Evolutionary conservation across 2,888 invertebrate genomes (phyloP).

Genomic region (Drosophila nr. fundita): DNA sequence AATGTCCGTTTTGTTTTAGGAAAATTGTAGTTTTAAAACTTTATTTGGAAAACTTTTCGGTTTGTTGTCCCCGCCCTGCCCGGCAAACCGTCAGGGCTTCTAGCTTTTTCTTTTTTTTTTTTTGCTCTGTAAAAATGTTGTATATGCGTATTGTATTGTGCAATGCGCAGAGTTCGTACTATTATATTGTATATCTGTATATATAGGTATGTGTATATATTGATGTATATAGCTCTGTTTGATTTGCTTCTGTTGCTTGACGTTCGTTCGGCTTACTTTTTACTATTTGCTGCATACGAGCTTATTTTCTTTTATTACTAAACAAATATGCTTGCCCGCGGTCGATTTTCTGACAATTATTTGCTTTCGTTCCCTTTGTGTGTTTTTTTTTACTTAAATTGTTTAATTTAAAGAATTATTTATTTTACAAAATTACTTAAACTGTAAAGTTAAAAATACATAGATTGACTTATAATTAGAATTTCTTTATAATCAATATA

Average conservation of each 20-base stretch:
- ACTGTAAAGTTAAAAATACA: slow-evolving; percentile 71
- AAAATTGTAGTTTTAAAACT: slow-evolving; percentile 81
- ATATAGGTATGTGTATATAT: slow-evolving; percentile 57
- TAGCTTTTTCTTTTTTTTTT: slow-evolving; percentile 37
- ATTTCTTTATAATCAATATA: slow-evolving; percentile 71
- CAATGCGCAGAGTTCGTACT: slow-evolving; percentile 65
- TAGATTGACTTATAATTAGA: slow-evolving; percentile 73
- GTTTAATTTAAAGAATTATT: slow-evolving; percentile 74
- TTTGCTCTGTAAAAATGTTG: slow-evolving; percentile 79
- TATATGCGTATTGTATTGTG: slow-evolving; percentile 68
- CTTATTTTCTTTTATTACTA: slow-evolving; percentile 22
- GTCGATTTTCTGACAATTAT: slow-evolving; percentile 52
- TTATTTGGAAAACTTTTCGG: slow-evolving; percentile 83
- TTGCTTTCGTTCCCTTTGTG: slow-evolving; percentile 42
- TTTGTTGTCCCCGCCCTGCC: slow-evolving; percentile 54
- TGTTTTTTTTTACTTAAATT: slow-evolving; percentile 56
- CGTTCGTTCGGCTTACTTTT: slow-evolving; percentile 40
- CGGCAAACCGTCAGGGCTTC: slow-evolving; percentile 39
- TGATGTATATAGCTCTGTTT: slow-evolving; percentile 74
- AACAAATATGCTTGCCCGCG: slow-evolving; percentile 45
- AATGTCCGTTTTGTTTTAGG: slow-evolving; percentile 61
- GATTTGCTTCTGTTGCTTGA: slow-evolving; percentile 76
- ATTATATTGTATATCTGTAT: slow-evolving; percentile 67
- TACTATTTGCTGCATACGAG: slow-evolving; percentile 35
- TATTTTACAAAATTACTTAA: slow-evolving; percentile 78